phyloP scores from a whole-genome alignment of 1,140 invertebrate species.

The Drosophila bocki region DNA sequence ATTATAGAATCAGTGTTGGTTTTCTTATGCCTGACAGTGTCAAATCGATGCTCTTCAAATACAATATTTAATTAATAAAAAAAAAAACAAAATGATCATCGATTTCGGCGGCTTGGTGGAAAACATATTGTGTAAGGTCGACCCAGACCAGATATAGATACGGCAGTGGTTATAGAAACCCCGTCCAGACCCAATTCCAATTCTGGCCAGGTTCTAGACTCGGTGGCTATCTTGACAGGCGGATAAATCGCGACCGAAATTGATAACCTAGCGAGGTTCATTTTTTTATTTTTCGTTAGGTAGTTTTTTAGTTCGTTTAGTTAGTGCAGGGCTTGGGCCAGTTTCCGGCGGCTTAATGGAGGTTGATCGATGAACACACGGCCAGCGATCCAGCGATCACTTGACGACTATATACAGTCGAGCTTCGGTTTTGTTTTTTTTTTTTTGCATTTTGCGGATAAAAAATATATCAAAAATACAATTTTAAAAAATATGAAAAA shows the following conservation, averaged over 20 bases:
- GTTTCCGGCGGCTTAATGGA: conserved; percentile 39
- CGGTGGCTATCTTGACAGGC: conserved; percentile 63
- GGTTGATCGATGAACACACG: conserved; percentile 40
- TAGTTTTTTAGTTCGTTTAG: conserved; percentile 1
- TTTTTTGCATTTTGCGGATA: neutral
- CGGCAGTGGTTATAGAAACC: conserved; percentile 8
- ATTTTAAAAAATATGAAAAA: neutral
- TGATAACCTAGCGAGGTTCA: conserved; percentile 34
- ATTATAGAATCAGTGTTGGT: conserved; percentile 42
- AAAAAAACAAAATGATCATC: conserved; percentile 4
- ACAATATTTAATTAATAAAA: conserved; percentile 35
- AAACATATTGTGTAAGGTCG: conserved; percentile 18
- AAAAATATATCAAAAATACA: neutral
- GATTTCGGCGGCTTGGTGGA: conserved; percentile 25
- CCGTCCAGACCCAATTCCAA: conserved; percentile 36
- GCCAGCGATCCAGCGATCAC: conserved; percentile 9
- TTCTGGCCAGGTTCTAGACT: conserved; percentile 8
- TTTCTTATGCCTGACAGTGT: conserved; percentile 52
- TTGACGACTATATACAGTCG: conserved; percentile 16
- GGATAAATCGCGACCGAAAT: conserved; percentile 63
- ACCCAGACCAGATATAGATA: conserved; percentile 26
- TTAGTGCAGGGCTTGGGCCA: conserved; percentile 31
- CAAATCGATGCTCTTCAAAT: conserved; percentile 73
- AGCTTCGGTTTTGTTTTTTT: neutral
- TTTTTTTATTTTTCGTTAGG: neutral